Evolutionary conservation across 92 coral and sea anemone species (phyloP).

Genomic region (Zoanthus solanderi): DNA sequence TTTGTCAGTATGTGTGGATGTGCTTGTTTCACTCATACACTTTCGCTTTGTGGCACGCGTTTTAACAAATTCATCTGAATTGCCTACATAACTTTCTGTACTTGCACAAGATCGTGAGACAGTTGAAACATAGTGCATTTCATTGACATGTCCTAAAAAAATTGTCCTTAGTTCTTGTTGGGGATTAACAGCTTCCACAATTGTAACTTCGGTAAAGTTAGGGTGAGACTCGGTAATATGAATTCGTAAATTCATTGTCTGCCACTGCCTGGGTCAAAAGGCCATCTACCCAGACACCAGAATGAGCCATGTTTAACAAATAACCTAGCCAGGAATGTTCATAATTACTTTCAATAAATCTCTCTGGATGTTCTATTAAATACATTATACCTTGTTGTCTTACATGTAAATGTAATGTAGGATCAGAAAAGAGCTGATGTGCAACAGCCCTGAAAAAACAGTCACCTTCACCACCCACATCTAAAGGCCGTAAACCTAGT

Average conservation of each 20-base stretch:
- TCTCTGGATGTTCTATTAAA: conserved; percentile 51
- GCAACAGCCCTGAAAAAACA: neutral
- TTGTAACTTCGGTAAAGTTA: neutral
- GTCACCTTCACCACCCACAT: neutral
- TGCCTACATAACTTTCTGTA: no score
- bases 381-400: no score
- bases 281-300: neutral
- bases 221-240: neutral
- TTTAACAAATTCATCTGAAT: no score
- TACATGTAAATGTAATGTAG: no score
- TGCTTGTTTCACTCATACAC: no score
- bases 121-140: no score
- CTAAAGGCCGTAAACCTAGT: neutral
- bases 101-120: no score
- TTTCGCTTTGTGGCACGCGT: no score
- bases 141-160: neutral
- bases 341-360: conserved; percentile 50
- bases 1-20: no score
- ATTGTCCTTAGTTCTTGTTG: neutral
- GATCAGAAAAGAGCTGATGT: neutral
- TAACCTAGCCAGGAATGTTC: conserved; percentile 1
- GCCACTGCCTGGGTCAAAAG: neutral
- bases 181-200: neutral
- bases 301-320: no score
- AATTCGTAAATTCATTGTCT: neutral